A percentile compares a stretch with the other conserved stretches of the same genome.
Conservation (phyloP, 1,140 invertebrate species). For the Gonioctena quinquepunctata region DNA sequence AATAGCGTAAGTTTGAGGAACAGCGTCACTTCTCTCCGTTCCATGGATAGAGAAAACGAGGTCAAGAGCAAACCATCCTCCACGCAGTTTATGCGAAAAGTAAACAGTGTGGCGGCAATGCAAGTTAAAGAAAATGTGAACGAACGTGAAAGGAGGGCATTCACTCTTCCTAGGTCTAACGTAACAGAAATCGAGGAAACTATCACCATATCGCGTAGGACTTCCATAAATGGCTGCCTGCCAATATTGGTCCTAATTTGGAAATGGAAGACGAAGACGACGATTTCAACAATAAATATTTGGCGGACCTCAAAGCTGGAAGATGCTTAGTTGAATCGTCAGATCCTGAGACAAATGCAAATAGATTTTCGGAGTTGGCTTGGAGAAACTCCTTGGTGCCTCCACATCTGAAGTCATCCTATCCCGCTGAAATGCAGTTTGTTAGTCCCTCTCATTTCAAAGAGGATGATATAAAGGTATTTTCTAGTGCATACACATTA, state of each 20-base stretch:
- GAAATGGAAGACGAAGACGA: slow-evolving; percentile 82
- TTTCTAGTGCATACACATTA: too few species aligned
- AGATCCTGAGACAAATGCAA: slow-evolving; percentile 45
- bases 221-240: slow-evolving; percentile 32
- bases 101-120: slow-evolving; percentile 5
- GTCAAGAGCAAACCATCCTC: not conserved
- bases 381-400: slow-evolving; percentile 84
- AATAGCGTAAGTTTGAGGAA: not conserved
- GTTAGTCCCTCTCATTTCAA: slow-evolving; percentile 57
- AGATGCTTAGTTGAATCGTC: slow-evolving; percentile 34
- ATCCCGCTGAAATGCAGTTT: slow-evolving; percentile 84
- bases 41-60: not conserved
- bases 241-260: slow-evolving; percentile 58
- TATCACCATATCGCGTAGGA: slow-evolving; percentile 31
- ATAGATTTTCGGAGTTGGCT: slow-evolving; percentile 72
- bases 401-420: slow-evolving; percentile 86
- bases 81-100: slow-evolving; percentile 8
- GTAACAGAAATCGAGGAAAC: slow-evolving; percentile 26
- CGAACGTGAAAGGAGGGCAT: slow-evolving; percentile 8
- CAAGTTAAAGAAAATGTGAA: not conserved
- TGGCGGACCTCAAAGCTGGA: slow-evolving; percentile 67
- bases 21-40: not conserved
- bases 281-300: slow-evolving; percentile 77
- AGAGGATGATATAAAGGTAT: slow-evolving; percentile 80
- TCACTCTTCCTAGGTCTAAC: slow-evolving; percentile 22